Base-by-base conservation (phyloP, 1,140 invertebrate genomes). In the Drosophila equinoxialis region DNA sequence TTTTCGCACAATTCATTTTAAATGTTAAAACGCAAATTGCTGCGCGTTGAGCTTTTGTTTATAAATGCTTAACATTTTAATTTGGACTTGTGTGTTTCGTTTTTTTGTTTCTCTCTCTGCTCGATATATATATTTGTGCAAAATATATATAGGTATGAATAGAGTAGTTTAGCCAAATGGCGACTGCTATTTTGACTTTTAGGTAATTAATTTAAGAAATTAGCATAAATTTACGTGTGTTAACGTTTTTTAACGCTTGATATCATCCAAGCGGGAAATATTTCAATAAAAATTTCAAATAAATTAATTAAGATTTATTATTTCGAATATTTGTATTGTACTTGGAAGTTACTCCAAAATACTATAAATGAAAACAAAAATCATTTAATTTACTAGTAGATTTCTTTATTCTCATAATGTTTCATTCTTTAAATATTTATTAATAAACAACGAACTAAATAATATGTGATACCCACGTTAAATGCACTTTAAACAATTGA, bases 1-100 rank as follows among this genome's bases (percentile, higher is more conserved):
- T 83, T 79, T 86, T 86, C 82, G 87, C 83, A 87, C 79, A 86
- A 78, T 87, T 86, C 76, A 76, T 82, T 79, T 51, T 41, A 39
- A 74, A 74, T 58, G 41, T 23, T 68, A 23, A 61, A 39, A 17
- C 57, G 23, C 23, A 58, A 71, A 35, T 41, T 26, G 70, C 58
- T 41, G 30, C 62, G 63, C 74, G 58, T 48, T 67, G 63, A 41
- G 54, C 60, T 79, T 76, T 64, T 51, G 45, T 51, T 51, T 51
- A 39, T 58, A 76, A 82, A 68, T 87, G 79, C 68, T 87, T 71
- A 71, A 66, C 82, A 83, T 77, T 71, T 87, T 42, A 83, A 86
- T 87, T 82, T 65, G 33, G 17, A 20, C 17, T 33, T 35, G 11
- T 10, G 60, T 51, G 39, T 70, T 72, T 30, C 3, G 65, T 61